Evolutionary conservation across 2,113 vertebrate genomes (phyloP).

Genomic region (Tyrannus savana): DNA sequence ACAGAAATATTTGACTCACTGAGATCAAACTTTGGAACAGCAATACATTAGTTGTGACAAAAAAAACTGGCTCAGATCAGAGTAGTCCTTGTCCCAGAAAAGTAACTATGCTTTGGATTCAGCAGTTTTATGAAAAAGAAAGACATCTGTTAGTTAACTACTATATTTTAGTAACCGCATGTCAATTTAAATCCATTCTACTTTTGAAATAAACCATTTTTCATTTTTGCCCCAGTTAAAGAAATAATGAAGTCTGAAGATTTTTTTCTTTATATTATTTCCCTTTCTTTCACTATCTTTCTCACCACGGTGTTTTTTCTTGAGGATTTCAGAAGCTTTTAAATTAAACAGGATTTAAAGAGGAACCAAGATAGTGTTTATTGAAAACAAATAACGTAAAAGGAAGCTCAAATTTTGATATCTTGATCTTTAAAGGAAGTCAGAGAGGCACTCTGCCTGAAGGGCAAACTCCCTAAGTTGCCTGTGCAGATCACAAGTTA

Average conservation of each 20-base stretch:
- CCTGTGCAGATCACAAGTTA: background rate
- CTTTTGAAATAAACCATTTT: background rate
- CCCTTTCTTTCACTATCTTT: background rate
- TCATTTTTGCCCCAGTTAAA: background rate
- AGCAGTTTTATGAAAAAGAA: background rate
- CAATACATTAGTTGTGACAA: background rate
- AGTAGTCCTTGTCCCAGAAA: background rate
- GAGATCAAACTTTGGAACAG: background rate
- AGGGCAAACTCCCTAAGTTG: rapidly evolving
- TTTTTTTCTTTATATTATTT: background rate
- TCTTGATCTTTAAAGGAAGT: background rate
- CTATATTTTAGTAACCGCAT: background rate
- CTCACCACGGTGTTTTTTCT: background rate
- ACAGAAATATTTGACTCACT: background rate
- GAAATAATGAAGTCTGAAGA: background rate
- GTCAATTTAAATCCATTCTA: background rate
- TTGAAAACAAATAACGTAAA: background rate
- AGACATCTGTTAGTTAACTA: background rate
- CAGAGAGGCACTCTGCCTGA: background rate
- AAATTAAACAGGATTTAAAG: background rate
- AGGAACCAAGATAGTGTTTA: background rate
- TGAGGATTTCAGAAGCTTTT: background rate
- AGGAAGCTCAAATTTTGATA: background rate
- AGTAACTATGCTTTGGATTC: background rate
- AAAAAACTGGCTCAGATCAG: background rate